Conservation (phyloP, 2,888 invertebrate genomes). For the Lottia gigantea region DNA sequence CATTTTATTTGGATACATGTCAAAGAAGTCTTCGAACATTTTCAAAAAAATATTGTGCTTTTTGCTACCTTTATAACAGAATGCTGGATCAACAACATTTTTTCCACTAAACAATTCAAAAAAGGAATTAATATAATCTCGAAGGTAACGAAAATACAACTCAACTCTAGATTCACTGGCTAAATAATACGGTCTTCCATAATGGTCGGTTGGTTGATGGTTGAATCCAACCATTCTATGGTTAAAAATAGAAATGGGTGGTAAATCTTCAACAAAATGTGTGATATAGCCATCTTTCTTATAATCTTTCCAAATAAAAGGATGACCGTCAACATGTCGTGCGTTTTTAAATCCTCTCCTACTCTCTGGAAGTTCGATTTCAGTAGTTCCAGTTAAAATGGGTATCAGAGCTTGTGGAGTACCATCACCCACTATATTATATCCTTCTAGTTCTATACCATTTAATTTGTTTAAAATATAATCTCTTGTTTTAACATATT, state of each 20-base stretch:
- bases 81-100: constrained; percentile 74
- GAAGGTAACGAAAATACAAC: no score
- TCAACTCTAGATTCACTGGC: constrained; percentile 1
- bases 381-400: constrained; percentile 80
- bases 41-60: constrained; percentile 72
- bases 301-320: constrained; percentile 86
- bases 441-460: constrained; percentile 74
- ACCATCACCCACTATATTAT: constrained; percentile 67
- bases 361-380: constrained; percentile 85
- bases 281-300: constrained; percentile 72
- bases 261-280: constrained; percentile 87
- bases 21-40: constrained; percentile 71
- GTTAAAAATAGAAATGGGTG: constrained; percentile 85
- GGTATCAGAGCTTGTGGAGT: constrained; percentile 79
- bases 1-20: constrained; percentile 76
- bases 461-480: constrained; percentile 40
- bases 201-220: constrained; percentile 87
- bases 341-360: constrained; percentile 76
- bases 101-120: not conserved
- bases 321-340: constrained; percentile 79
- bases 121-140: not conserved
- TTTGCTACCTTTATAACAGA: constrained; percentile 76
- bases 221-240: constrained; percentile 88
- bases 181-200: constrained; percentile 78
- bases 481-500: constrained; percentile 39